Evolutionary conservation across 2,888 invertebrate species (phyloP).

Genomic region (Tinea pellionella): DNA sequence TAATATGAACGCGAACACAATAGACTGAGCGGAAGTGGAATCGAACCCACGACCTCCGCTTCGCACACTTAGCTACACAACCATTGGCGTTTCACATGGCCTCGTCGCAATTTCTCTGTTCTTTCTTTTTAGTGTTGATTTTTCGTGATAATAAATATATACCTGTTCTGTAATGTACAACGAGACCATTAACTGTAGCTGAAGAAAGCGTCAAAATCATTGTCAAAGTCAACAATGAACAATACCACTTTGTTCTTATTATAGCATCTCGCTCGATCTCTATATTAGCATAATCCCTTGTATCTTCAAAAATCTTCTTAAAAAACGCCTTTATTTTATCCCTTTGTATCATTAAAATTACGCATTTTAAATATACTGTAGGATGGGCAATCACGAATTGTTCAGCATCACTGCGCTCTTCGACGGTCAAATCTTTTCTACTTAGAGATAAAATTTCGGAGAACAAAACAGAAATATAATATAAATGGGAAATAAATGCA

Average conservation of each 20-base stretch:
- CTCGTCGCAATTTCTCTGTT: no score
- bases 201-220: slow-evolving; percentile 24
- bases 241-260: slow-evolving; percentile 24
- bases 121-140: no score
- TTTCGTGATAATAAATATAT: no score
- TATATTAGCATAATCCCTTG: slow-evolving; percentile 20
- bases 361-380: slow-evolving; percentile 23
- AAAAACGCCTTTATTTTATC: slow-evolving; percentile 27
- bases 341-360: slow-evolving; percentile 28
- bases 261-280: slow-evolving; percentile 29
- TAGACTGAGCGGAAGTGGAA: no score
- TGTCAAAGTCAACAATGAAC: slow-evolving; percentile 18
- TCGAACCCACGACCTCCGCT: no score
- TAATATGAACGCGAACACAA: no score
- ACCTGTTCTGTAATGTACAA: slow-evolving; percentile 32
- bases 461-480: slow-evolving; percentile 23
- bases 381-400: slow-evolving; percentile 28
- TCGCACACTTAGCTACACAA: no score
- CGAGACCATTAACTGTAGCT: slow-evolving; percentile 26
- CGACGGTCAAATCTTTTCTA: slow-evolving; percentile 28
- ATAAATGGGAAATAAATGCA: slow-evolving; percentile 27
- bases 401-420: slow-evolving; percentile 32
- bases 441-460: slow-evolving; percentile 28
- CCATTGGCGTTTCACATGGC: no score
- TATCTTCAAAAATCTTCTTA: slow-evolving; percentile 31